Percentiles rank a stretch among this genome's conserved stretches.
Evolutionary conservation across 2,797 vertebrate species (phyloP).

Genomic region (Morelia viridis): DNA sequence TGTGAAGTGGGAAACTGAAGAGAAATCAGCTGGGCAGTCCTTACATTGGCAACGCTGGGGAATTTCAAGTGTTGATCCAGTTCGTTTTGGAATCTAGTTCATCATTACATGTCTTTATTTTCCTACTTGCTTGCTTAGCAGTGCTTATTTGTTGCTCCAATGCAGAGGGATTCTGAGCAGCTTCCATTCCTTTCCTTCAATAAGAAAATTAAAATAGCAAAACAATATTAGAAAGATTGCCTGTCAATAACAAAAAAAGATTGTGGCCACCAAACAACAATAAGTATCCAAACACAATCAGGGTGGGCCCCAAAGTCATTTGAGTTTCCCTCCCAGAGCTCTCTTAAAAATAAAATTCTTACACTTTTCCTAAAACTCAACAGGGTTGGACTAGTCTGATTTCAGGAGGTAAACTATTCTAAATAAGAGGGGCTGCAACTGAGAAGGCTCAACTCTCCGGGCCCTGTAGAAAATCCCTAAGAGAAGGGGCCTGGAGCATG

Average conservation of each 20-base stretch:
- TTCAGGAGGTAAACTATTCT: background rate
- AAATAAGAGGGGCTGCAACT: background rate
- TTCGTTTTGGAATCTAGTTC: background rate
- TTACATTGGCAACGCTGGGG: background rate
- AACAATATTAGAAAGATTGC: background rate
- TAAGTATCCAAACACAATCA: background rate
- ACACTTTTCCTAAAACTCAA: background rate
- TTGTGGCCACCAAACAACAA: background rate
- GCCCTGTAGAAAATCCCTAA: background rate
- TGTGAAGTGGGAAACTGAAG: background rate
- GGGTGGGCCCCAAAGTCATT: background rate
- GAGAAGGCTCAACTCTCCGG: background rate
- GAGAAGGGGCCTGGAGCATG: background rate
- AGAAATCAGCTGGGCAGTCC: background rate
- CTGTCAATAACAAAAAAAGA: background rate
- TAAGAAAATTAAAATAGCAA: background rate
- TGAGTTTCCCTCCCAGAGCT: background rate
- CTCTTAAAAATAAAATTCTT: background rate
- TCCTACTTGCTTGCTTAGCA: background rate
- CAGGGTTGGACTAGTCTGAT: background rate
- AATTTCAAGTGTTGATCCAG: background rate
- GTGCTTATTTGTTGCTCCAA: background rate
- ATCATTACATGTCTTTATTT: background rate
- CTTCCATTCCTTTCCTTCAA: background rate
- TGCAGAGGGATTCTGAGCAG: background rate